Evolutionary conservation across 23 tunicate genomes (phyloP).

Genomic region (Trididemnum clinides): DNA sequence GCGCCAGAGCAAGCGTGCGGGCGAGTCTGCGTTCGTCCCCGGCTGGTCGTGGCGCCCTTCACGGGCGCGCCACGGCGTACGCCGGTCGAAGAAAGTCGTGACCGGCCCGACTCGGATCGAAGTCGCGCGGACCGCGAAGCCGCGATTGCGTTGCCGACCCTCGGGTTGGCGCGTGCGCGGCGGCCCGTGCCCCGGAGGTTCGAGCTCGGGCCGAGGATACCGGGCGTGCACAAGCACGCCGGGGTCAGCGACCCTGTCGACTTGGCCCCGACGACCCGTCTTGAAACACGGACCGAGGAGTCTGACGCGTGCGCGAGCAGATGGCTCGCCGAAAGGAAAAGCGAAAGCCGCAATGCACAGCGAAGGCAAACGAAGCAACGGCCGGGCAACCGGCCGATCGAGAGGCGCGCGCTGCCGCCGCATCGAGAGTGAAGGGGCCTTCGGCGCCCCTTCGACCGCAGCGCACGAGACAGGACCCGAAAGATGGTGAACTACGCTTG

Average conservation of each 20-base stretch:
- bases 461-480: constrained; percentile 79
- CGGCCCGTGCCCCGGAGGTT: too few species aligned
- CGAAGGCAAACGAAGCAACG: constrained; percentile 57
- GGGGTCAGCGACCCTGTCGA: too few species aligned
- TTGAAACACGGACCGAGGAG: too few species aligned
- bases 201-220: too few species aligned
- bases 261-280: constrained; percentile 72
- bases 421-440: too few species aligned
- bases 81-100: too few species aligned
- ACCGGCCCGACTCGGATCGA: constrained; percentile 30
- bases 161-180: too few species aligned
- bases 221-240: too few species aligned
- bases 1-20: constrained; percentile 20
- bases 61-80: not conserved
- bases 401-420: too few species aligned
- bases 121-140: constrained; percentile 38
- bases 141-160: constrained; percentile 39
- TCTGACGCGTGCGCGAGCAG: constrained; percentile 51
- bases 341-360: constrained; percentile 31
- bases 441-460: too few species aligned
- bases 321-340: constrained; percentile 4
- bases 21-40: too few species aligned
- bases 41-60: too few species aligned
- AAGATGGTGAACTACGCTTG: constrained; percentile 87
- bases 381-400: constrained; percentile 63